phyloP scores from a whole-genome alignment of 2,113 vertebrate species.

The Periophthalmodon schlosseri region DNA sequence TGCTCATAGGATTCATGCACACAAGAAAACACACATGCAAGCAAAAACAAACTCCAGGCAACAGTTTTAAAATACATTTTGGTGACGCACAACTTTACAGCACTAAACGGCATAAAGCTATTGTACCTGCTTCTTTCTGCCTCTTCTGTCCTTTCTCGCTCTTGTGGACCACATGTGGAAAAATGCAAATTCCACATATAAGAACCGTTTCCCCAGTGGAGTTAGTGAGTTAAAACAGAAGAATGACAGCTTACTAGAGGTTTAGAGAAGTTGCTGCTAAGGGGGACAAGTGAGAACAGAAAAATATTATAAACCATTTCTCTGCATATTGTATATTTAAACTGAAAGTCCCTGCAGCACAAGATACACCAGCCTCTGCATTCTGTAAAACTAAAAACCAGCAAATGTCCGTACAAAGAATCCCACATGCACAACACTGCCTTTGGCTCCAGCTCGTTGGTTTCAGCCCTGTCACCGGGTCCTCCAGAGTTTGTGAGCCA shows the following conservation, averaged over 20 bases:
- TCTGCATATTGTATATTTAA: conserved; percentile 48
- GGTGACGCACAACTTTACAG: conserved; percentile 24
- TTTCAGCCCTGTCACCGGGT: conserved; percentile 27
- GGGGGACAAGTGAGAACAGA: conserved; percentile 10
- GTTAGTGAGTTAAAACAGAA: conserved; percentile 19
- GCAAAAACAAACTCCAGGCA: conserved; percentile 5
- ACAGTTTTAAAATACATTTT: conserved; percentile 19
- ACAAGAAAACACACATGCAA: conserved; percentile 33
- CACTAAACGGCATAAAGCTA: conserved; percentile 33
- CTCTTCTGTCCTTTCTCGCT: conserved; percentile 37
- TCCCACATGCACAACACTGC: conserved; percentile 57
- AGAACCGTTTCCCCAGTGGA: conserved; percentile 26
- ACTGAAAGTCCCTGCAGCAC: conserved; percentile 41
- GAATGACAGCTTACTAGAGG: conserved; percentile 7
- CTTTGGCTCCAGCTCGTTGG: conserved; percentile 43
- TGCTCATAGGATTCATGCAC: conserved; percentile 54
- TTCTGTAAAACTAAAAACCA: conserved; percentile 70
- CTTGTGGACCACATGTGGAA: conserved; percentile 55
- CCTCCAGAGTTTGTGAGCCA: conserved; percentile 21
- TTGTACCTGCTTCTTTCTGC: conserved; percentile 37
- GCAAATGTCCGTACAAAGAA: conserved; percentile 42
- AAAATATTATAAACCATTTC: conserved; percentile 8
- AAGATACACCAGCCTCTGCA: conserved; percentile 67
- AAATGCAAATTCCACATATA: conserved; percentile 29
- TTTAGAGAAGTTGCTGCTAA: conserved; percentile 15